phyloP scores from a whole-genome alignment of 2,797 vertebrate genomes.

The Hylomyscus alleni region DNA sequence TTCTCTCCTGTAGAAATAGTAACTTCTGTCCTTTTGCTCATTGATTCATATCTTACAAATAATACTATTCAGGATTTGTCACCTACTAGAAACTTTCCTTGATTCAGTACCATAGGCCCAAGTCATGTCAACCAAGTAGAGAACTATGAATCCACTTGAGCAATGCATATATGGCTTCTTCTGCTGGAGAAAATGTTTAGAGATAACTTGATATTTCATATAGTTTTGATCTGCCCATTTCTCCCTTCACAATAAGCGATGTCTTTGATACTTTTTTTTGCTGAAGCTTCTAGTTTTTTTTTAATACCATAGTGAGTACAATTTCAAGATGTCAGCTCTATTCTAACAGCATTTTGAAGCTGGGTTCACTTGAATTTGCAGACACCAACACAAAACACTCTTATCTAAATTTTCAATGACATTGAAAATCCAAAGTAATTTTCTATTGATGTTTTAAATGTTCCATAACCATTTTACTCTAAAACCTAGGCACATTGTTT shows the following conservation, averaged over 20 bases:
- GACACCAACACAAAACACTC: neutral
- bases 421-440: neutral
- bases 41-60: neutral
- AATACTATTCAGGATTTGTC: neutral
- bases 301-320: neutral
- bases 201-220: slow-evolving; percentile 20
- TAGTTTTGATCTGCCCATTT: slow-evolving; percentile 39
- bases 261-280: slow-evolving; percentile 17
- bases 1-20: neutral
- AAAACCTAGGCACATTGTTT: neutral
- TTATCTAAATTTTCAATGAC: slow-evolving; percentile 59
- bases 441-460: slow-evolving; percentile 46
- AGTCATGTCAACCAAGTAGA: slow-evolving; percentile 25
- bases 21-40: neutral
- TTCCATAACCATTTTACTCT: neutral
- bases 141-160: neutral
- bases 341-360: slow-evolving; percentile 24
- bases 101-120: neutral
- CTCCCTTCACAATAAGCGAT: neutral
- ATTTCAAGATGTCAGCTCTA: slow-evolving; percentile 32
- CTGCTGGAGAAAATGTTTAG: neutral
- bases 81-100: neutral
- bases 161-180: neutral
- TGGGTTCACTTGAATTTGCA: neutral
- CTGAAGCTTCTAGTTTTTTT: neutral